Evolutionary conservation across 2,888 invertebrate genomes (phyloP).

Genomic region (Caenorhabditis afra): DNA sequence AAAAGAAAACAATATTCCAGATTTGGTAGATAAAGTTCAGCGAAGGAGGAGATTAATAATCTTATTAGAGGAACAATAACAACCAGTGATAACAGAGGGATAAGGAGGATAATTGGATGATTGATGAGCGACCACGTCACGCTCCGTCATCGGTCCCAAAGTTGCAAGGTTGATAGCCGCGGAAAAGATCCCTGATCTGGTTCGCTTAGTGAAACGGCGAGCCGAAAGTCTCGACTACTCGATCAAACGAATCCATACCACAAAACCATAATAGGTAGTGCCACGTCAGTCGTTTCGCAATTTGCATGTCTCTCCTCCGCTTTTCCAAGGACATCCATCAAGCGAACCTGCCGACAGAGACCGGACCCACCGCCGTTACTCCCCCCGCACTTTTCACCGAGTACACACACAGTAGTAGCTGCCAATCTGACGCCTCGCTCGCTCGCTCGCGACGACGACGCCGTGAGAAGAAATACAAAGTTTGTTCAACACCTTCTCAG

Average conservation of each 20-base stretch:
- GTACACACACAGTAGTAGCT: neutral
- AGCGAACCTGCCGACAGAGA: neutral
- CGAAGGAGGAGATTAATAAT: neutral
- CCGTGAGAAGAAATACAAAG: no score
- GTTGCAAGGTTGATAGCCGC: no score
- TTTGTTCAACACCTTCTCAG: constrained; percentile 5
- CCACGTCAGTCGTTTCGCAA: neutral
- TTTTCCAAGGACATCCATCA: neutral
- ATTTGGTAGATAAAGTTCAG: no score
- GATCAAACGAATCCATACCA: no score
- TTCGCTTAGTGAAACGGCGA: no score
- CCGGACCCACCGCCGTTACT: neutral
- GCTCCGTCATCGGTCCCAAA: no score
- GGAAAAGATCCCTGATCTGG: no score
- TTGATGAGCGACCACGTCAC: neutral
- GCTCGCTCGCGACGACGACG: neutral
- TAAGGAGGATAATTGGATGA: constrained; percentile 12
- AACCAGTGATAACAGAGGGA: constrained; percentile 5
- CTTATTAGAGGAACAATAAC: constrained; percentile 5
- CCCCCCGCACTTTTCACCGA: no score
- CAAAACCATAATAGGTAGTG: neutral
- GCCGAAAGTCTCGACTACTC: no score
- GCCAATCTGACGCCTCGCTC: neutral
- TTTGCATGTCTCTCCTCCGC: neutral
- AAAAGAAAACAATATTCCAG: no score